phyloP scores from a whole-genome alignment of 2,888 invertebrate genomes.

The Amiota communis region DNA sequence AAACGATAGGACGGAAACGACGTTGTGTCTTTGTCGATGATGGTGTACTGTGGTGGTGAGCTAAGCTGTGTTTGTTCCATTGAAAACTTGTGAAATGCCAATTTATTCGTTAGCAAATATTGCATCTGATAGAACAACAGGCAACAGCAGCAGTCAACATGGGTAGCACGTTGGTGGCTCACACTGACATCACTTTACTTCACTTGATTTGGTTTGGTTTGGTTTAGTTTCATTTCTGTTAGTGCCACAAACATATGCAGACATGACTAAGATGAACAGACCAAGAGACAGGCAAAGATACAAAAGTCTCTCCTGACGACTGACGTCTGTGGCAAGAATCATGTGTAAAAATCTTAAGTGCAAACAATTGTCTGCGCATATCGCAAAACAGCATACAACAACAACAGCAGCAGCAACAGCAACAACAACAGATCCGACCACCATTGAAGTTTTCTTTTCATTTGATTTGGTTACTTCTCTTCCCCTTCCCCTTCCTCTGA shows the following conservation, averaged over 20 bases:
- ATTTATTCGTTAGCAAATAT: conserved; percentile 67
- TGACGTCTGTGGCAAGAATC: conserved; percentile 60
- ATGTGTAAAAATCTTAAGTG: conserved; percentile 74
- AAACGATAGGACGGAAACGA: neutral
- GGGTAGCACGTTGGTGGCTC: neutral
- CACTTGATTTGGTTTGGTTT: no score
- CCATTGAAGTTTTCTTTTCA: conserved; percentile 49
- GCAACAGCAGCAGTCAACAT: conserved; percentile 27
- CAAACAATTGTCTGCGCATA: conserved; percentile 73
- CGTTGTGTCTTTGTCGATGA: conserved; percentile 5
- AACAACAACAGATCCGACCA: conserved; percentile 55
- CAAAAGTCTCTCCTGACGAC: conserved; percentile 16
- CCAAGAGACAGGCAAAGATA: neutral
- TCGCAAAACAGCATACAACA: conserved; percentile 56
- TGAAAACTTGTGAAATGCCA: conserved; percentile 64
- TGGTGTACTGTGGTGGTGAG: neutral
- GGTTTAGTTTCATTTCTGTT: neutral
- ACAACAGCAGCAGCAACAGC: conserved; percentile 42
- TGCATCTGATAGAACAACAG: conserved; percentile 64
- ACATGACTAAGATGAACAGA: conserved; percentile 57
- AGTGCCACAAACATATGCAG: conserved; percentile 59
- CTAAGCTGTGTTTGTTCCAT: neutral
- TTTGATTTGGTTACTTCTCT: no score
- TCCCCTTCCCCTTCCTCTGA: no score
- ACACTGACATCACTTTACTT: no score